Evolutionary conservation across 1,140 invertebrate genomes (phyloP).

Genomic region (Drosophila micromelanica): DNA sequence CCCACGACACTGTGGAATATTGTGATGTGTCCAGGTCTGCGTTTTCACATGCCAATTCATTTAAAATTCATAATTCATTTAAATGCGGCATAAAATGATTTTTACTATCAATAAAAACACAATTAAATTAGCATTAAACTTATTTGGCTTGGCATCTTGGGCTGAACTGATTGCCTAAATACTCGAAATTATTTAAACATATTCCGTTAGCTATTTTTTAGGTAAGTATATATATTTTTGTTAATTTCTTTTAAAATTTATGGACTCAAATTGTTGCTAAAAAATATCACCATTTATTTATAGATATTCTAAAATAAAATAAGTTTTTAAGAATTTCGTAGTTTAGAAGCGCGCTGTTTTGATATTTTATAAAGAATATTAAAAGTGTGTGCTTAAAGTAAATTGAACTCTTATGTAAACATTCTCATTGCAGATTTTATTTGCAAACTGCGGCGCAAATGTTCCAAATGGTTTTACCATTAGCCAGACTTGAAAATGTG

Average conservation of each 20-base stretch:
- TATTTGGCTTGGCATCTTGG: slow-evolving; percentile 49
- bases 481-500: background rate
- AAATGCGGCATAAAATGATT: slow-evolving; percentile 71
- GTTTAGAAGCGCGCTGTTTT: background rate
- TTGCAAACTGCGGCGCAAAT: background rate
- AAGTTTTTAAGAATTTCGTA: background rate
- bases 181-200: slow-evolving; percentile 62
- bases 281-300: background rate
- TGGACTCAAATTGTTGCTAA: background rate
- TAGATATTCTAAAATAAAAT: background rate
- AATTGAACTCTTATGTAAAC: too few species aligned
- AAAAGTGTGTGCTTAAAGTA: too few species aligned
- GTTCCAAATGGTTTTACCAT: background rate
- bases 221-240: background rate
- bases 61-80: slow-evolving; percentile 84
- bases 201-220: slow-evolving; percentile 29
- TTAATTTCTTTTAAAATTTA: background rate
- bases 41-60: slow-evolving; percentile 59
- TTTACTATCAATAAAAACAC: slow-evolving; percentile 84
- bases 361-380: background rate
- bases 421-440: too few species aligned
- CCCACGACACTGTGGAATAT: slow-evolving; percentile 31
- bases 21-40: slow-evolving; percentile 2
- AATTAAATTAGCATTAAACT: slow-evolving; percentile 83
- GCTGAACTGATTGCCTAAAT: slow-evolving; percentile 12